phyloP scores from a whole-genome alignment of 2,888 invertebrate genomes.

The Notodonta ziczac region DNA sequence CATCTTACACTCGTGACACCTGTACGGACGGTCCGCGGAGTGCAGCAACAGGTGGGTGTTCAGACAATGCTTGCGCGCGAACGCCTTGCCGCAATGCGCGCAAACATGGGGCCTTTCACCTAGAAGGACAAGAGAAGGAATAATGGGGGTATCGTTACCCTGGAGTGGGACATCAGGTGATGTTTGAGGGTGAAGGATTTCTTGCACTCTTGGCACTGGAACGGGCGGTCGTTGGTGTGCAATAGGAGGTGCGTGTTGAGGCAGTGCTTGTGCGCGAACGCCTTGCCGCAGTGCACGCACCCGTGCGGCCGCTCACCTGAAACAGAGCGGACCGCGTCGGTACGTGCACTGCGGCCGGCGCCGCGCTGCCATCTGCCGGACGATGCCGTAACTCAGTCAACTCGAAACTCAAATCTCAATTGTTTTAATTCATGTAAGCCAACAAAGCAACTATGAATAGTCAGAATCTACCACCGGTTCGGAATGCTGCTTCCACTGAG shows the following conservation, averaged over 20 bases:
- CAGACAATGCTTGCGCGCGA: slow-evolving; percentile 92
- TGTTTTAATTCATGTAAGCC: no score
- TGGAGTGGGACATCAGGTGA: slow-evolving; percentile 86
- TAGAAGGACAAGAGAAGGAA: slow-evolving; percentile 39
- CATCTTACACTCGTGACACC: slow-evolving; percentile 94
- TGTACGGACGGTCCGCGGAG: slow-evolving; percentile 92
- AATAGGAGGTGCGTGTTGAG: slow-evolving; percentile 92
- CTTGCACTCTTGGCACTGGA: slow-evolving; percentile 93
- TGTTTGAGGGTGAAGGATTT: slow-evolving; percentile 94
- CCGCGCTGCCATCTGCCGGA: background rate
- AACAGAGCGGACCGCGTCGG: slow-evolving; percentile 54
- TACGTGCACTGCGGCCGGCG: slow-evolving; percentile 30
- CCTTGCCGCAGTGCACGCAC: slow-evolving; percentile 91
- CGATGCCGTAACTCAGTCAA: background rate
- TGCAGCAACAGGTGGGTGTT: slow-evolving; percentile 93
- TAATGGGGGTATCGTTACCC: slow-evolving; percentile 83
- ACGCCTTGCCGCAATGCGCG: slow-evolving; percentile 91
- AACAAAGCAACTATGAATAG: no score
- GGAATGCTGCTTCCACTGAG: no score
- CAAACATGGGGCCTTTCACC: slow-evolving; percentile 92
- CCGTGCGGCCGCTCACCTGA: slow-evolving; percentile 90
- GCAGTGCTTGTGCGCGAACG: slow-evolving; percentile 93
- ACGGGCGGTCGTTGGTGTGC: slow-evolving; percentile 92
- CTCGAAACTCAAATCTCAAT: no score
- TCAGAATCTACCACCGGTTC: no score